Conservation (phyloP, 2,888 invertebrate genomes). For the Sylvicola fuscatus region DNA sequence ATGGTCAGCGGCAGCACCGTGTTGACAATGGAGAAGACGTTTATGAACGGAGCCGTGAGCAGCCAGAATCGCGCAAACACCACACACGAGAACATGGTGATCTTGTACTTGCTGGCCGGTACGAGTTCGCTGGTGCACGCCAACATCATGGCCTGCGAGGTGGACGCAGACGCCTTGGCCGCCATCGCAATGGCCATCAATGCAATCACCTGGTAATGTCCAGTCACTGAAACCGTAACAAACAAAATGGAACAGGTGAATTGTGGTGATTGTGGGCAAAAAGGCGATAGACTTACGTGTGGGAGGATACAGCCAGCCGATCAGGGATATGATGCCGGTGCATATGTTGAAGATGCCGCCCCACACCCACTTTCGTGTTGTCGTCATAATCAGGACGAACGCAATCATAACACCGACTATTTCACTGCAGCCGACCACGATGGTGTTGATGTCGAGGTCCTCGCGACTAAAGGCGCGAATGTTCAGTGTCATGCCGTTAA, state of each 20-base stretch:
- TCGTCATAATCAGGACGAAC: constrained; percentile 20
- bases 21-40: constrained; percentile 19
- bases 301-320: constrained; percentile 22
- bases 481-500: constrained; percentile 27
- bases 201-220: constrained; percentile 8
- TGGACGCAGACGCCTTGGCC: constrained; percentile 23
- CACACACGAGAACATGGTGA: constrained; percentile 22
- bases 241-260: neutral
- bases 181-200: constrained; percentile 24
- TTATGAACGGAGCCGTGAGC: constrained; percentile 23
- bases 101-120: constrained; percentile 19
- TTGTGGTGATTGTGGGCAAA: too few relatives aligned
- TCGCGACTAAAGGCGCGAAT: constrained; percentile 25
- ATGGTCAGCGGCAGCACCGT: constrained; percentile 19
- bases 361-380: constrained; percentile 23
- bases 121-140: constrained; percentile 24
- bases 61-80: constrained; percentile 23
- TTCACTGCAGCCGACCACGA: constrained; percentile 25
- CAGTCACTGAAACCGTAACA: neutral
- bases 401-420: constrained; percentile 24
- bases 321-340: constrained; percentile 21
- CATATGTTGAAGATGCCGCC: constrained; percentile 22
- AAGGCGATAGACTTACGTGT: constrained; percentile 20
- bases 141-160: constrained; percentile 23
- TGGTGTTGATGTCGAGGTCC: constrained; percentile 22